A percentile compares a stretch with the other conserved stretches of the same genome.
Evolutionary conservation across 2,888 invertebrate species (phyloP).

Genomic region (Molorchus minor): DNA sequence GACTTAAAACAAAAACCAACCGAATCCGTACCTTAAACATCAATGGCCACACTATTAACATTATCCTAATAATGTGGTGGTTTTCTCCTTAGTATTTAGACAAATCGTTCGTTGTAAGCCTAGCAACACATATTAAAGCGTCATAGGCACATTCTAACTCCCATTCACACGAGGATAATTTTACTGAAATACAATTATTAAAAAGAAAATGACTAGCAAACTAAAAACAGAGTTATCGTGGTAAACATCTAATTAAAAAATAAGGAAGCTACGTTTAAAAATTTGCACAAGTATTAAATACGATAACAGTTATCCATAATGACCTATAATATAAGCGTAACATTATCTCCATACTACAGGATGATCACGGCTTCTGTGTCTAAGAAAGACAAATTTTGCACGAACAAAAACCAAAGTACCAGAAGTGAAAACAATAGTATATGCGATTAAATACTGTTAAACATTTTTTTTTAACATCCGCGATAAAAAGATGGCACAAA

Average conservation of each 20-base stretch:
- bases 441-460: too few relatives aligned
- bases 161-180: conserved; percentile 51
- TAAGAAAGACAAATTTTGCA: too few relatives aligned
- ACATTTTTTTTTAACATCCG: too few relatives aligned
- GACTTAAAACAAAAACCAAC: too few relatives aligned
- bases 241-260: conserved; percentile 14
- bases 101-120: conserved; percentile 55
- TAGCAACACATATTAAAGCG: conserved; percentile 51
- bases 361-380: too few relatives aligned
- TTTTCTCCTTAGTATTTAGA: conserved; percentile 36
- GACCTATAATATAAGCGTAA: conserved; percentile 44
- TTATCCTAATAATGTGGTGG: conserved; percentile 19
- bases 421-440: too few relatives aligned
- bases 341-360: conserved; percentile 36
- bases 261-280: conserved; percentile 22
- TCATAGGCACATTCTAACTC: conserved; percentile 48
- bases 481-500: too few relatives aligned
- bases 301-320: conserved; percentile 27
- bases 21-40: too few relatives aligned
- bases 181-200: conserved; percentile 40
- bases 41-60: too few relatives aligned
- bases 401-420: too few relatives aligned
- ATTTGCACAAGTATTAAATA: conserved; percentile 29
- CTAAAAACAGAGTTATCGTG: conserved; percentile 30
- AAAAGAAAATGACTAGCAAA: conserved; percentile 48